A percentile compares a stretch with the other conserved stretches of the same genome.
phyloP scores from a whole-genome alignment of 2,113 vertebrate genomes.

The Eublepharis macularius region DNA sequence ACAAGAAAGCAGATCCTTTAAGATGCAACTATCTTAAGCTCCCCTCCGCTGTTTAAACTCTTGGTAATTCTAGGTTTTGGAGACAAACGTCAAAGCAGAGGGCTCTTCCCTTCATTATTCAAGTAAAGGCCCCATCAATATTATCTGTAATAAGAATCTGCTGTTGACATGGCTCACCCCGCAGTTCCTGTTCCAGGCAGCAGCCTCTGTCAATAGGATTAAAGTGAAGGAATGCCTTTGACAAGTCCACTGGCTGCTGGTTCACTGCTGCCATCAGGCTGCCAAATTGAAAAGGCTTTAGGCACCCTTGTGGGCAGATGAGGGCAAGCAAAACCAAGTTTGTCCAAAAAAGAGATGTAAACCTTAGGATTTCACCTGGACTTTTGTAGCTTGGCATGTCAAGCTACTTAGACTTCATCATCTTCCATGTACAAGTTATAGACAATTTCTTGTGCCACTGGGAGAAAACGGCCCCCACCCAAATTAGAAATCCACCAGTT shows the following conservation, averaged over 20 bases:
- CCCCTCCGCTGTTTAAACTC: slow-evolving; percentile 69
- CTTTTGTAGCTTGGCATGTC: neutral
- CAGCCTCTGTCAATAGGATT: slow-evolving; percentile 76
- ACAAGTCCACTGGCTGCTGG: slow-evolving; percentile 67
- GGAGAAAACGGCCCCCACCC: neutral
- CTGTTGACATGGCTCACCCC: slow-evolving; percentile 75
- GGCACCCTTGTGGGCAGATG: neutral
- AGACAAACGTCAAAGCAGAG: slow-evolving; percentile 76
- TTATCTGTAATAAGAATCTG: slow-evolving; percentile 80
- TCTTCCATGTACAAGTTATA: neutral
- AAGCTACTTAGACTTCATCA: neutral
- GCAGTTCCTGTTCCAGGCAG: slow-evolving; percentile 72
- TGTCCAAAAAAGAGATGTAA: neutral
- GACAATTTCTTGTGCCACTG: neutral
- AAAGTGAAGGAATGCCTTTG: slow-evolving; percentile 75
- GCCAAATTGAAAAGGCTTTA: slow-evolving; percentile 42
- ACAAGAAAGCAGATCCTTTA: slow-evolving; percentile 74
- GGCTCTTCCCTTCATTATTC: slow-evolving; percentile 75
- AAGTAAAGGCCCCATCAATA: slow-evolving; percentile 75
- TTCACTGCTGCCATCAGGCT: slow-evolving; percentile 76
- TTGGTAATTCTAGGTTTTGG: slow-evolving; percentile 76
- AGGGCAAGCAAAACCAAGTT: neutral
- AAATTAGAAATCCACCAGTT: neutral
- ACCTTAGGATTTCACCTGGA: neutral
- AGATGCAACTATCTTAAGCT: slow-evolving; percentile 76